Evolutionary conservation across 1,140 invertebrate species (phyloP), one percentile per base, ranked within the genome.

Genomic region (Linepithema humile): DNA sequence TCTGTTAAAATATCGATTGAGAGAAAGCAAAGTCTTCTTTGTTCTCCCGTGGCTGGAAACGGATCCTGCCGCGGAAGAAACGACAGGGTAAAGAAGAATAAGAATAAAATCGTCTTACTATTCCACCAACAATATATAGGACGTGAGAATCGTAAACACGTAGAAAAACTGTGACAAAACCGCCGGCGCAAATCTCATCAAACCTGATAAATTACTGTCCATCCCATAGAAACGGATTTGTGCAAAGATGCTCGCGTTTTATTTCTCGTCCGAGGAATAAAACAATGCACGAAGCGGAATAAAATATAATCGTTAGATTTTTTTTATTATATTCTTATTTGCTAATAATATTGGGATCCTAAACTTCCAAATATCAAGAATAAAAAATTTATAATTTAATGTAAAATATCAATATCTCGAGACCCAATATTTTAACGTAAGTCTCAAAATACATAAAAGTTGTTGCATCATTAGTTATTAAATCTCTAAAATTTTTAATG

Each of bases 1-100:
- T 78, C 88, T 75, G 72, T 86, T 88, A 88, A 90, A 86, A 90
- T 90, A 90, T 90, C 85, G 86, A 90, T 90, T 45, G 73, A 89
- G 23, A 64, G 69, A 29, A 55, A 85, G 23, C 26, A 73, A 83
- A 32, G 23, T 55, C 20, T 53, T 59, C 50, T 70, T 69, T 23
- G 64, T 20, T 80, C 75, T 69, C 3, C 48, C 23, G 43, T 43
- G 43, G 57, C 59, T 70, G 69, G 75, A 82, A 82, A 88, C 83
- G 75, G 75, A 85, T 85, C 86, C 62, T 48, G 55, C 59, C 40
- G 74, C 82, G 70, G 65, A 70, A 82, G 50, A 67, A 38, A 69
- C 53, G 60, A 48, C 9, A 29, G 15, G n/a, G 50, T 12, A 40
- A 59, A 50, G n/a, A 53, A 32, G 23, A 43, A 35, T 23, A 70